Evolutionary conservation across 2,113 vertebrate species (phyloP).

Genomic region (Phoxinus phoxinus): DNA sequence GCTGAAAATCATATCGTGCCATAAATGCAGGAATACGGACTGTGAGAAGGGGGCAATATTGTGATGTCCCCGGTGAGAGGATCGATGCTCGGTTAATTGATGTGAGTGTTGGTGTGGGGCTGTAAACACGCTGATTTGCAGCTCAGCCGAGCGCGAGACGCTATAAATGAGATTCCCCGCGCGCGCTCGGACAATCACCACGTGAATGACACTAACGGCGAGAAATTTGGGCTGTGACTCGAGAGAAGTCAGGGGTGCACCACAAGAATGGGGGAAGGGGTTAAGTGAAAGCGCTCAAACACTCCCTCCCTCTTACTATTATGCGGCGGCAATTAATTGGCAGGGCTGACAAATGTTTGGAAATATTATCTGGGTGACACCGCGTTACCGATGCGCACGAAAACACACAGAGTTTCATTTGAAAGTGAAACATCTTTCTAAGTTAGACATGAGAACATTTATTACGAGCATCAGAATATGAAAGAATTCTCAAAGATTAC

Average conservation of each 20-base stretch:
- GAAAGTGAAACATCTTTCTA: not conserved
- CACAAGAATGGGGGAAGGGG: constrained; percentile 41
- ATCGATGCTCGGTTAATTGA: constrained; percentile 87
- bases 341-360: constrained; percentile 42
- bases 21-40: constrained; percentile 37
- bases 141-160: constrained; percentile 81
- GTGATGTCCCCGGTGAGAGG: constrained; percentile 77
- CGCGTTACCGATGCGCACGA: not conserved
- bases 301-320: constrained; percentile 43
- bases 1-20: constrained; percentile 51
- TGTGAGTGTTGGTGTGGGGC: constrained; percentile 86
- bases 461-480: not conserved
- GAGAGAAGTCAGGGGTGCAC: constrained; percentile 58
- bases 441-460: not conserved
- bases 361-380: constrained; percentile 37
- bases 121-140: constrained; percentile 89
- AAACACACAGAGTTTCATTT: not conserved
- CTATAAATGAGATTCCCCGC: constrained; percentile 81
- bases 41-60: constrained; percentile 70
- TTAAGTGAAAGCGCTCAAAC: constrained; percentile 57
- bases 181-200: constrained; percentile 70
- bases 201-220: constrained; percentile 70
- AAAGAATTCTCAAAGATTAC: not conserved
- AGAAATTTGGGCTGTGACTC: constrained; percentile 60
- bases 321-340: constrained; percentile 39